Evolutionary conservation across 53 echinoderm and acorn worm genomes (phyloP).

Genomic region (Paracentrotus lividus): DNA sequence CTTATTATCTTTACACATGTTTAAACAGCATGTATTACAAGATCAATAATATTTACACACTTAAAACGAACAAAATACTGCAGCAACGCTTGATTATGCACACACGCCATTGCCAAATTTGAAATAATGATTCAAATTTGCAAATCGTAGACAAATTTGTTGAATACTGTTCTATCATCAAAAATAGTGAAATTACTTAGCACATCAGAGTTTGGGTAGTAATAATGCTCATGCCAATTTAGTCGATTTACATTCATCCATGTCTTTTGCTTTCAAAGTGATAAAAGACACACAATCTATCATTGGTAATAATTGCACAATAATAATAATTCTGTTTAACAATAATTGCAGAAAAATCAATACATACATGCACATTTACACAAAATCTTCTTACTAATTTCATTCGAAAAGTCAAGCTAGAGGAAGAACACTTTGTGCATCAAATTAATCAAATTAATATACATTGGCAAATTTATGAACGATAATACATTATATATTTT

Average conservation of each 20-base stretch:
- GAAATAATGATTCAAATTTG: neutral
- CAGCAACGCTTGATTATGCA: neutral
- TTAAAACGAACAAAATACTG: too few species aligned
- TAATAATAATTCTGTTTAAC: neutral
- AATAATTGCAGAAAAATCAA: neutral
- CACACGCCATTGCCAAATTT: neutral
- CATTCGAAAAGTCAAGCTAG: neutral
- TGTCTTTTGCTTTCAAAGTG: neutral
- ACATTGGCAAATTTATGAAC: constrained; percentile 30
- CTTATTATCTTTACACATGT: neutral
- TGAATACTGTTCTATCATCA: neutral
- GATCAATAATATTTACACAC: neutral
- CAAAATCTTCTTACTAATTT: neutral
- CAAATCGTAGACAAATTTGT: neutral
- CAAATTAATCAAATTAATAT: neutral
- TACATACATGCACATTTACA: neutral
- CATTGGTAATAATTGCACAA: neutral
- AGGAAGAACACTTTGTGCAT: neutral
- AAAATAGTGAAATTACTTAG: neutral
- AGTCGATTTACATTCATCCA: neutral
- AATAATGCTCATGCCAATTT: too few species aligned
- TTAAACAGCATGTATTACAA: too few species aligned
- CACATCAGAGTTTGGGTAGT: neutral
- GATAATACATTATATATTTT: neutral
- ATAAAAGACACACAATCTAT: neutral